Percentiles rank a stretch among this genome's conserved stretches.
Evolutionary conservation across 1,140 invertebrate species (phyloP).

Genomic region (Drosophila erecta): DNA sequence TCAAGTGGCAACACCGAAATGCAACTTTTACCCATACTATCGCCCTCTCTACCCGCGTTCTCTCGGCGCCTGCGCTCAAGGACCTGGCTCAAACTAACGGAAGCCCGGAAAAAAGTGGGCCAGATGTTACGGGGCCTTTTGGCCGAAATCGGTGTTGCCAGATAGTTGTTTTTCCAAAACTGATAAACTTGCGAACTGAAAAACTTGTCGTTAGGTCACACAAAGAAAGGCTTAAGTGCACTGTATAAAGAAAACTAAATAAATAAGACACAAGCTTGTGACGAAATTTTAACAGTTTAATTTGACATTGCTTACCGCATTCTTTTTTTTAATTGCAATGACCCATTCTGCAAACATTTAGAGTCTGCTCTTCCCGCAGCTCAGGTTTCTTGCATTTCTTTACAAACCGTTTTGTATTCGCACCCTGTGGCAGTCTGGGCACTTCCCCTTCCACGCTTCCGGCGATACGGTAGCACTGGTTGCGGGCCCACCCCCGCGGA

Average conservation of each 20-base stretch:
- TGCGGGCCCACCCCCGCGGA: slow-evolving; percentile 4
- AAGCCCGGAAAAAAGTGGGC: slow-evolving; percentile 31
- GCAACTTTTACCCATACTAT: slow-evolving; percentile 42
- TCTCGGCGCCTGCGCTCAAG: slow-evolving; percentile 24
- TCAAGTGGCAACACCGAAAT: slow-evolving; percentile 47
- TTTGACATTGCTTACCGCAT: background rate
- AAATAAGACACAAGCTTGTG: too few relatives aligned
- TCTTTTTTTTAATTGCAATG: too few relatives aligned
- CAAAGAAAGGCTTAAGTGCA: too few relatives aligned
- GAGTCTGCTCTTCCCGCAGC: background rate
- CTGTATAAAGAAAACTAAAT: too few relatives aligned
- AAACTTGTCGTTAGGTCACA: too few relatives aligned
- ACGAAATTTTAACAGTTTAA: too few relatives aligned
- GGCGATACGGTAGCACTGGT: slow-evolving; percentile 3
- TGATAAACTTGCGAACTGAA: too few relatives aligned
- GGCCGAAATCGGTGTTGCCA: slow-evolving; percentile 19
- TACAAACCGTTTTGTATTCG: background rate
- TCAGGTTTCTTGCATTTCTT: slow-evolving; percentile 2
- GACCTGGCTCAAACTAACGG: slow-evolving; percentile 28
- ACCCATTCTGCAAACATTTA: too few relatives aligned
- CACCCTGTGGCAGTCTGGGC: background rate
- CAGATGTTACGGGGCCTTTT: slow-evolving; percentile 20
- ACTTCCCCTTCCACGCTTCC: background rate
- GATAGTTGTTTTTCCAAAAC: background rate
- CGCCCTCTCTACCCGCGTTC: slow-evolving; percentile 28